These are phyloP conservation scores for Sciurus niger DNA, from an alignment of 2,113 vertebrate genomes.

Conservation along the genomic window DNA sequence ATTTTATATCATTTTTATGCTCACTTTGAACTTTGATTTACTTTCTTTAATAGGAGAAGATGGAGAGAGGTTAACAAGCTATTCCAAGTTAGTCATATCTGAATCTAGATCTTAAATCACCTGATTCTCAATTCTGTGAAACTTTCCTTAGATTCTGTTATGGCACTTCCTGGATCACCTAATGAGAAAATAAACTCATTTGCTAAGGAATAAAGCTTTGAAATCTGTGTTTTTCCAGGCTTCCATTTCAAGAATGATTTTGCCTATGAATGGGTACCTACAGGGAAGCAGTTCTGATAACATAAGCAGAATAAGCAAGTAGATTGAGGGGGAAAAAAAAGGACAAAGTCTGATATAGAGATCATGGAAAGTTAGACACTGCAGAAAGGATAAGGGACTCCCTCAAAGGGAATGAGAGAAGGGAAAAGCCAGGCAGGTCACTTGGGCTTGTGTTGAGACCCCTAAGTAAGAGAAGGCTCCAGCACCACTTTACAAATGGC, in stretches of 20 bases:
- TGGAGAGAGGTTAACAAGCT: background rate
- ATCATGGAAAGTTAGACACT: background rate
- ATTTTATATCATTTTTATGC: background rate
- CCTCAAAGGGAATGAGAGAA: background rate
- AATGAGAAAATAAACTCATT: background rate
- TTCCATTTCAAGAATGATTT: background rate
- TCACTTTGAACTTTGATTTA: background rate
- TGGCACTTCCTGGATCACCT: background rate
- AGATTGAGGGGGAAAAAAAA: background rate
- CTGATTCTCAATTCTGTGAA: background rate
- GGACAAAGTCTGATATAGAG: background rate
- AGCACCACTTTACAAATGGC: background rate
- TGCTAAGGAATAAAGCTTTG: background rate
- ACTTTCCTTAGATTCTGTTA: background rate
- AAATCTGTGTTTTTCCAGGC: background rate
- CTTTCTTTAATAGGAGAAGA: background rate
- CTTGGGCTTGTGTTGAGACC: background rate
- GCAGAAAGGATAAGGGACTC: rapidly evolving
- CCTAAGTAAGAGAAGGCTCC: background rate
- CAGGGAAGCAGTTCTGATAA: background rate
- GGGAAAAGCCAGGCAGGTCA: background rate
- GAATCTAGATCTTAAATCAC: background rate
- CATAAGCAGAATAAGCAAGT: background rate
- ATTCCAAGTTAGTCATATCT: background rate
- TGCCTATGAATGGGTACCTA: background rate